Percentiles rank a stretch among this genome's conserved stretches.
These are phyloP conservation scores for Telmatherina bonti DNA, from an alignment of 2,797 vertebrate species.

Conservation along the genomic window DNA sequence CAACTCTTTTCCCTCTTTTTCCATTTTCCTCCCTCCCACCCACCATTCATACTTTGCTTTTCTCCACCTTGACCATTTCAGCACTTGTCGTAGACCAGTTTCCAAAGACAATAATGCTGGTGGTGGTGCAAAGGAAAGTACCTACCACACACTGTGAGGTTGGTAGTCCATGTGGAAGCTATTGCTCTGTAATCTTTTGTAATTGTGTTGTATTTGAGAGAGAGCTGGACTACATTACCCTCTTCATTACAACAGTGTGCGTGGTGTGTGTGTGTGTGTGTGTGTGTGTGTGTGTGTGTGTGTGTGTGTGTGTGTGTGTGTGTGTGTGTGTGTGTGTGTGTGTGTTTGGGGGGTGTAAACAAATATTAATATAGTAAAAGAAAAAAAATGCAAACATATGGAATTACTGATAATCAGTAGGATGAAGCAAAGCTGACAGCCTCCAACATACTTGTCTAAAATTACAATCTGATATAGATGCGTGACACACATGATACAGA, in stretches of 20 bases:
- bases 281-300: constrained; percentile 16
- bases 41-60: constrained; percentile 39
- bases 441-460: constrained; percentile 11
- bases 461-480: background rate
- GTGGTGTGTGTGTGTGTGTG: background rate
- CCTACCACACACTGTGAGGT: constrained; percentile 56
- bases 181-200: constrained; percentile 77
- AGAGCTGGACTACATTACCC: constrained; percentile 71
- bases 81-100: constrained; percentile 35
- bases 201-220: constrained; percentile 76
- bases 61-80: constrained; percentile 56
- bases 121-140: constrained; percentile 63
- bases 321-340: background rate
- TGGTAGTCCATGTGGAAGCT: constrained; percentile 79
- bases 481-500: background rate
- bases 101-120: constrained; percentile 37
- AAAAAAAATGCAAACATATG: background rate
- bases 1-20: constrained; percentile 13
- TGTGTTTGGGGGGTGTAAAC: background rate
- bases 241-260: constrained; percentile 54
- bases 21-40: constrained; percentile 17
- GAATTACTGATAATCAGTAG: background rate
- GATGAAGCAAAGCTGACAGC: constrained; percentile 4
- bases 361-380: background rate
- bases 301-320: background rate